Evolutionary conservation across 2,797 vertebrate genomes (phyloP).

Genomic region (Pipistrellus pygmaeus): DNA sequence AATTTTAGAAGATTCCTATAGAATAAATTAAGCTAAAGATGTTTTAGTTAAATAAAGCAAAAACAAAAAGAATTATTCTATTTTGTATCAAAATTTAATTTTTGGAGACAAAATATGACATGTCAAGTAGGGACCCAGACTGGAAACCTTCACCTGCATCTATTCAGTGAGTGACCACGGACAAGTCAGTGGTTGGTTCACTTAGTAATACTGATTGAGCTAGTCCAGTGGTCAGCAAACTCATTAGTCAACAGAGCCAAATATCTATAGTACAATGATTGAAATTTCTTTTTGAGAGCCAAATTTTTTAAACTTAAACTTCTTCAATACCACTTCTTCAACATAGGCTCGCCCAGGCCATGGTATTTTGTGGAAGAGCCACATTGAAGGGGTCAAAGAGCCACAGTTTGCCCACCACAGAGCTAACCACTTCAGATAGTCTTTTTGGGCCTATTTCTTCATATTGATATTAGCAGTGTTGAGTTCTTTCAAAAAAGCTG

Average conservation of each 20-base stretch:
- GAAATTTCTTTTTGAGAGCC: too few species aligned
- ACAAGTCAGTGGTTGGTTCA: not conserved
- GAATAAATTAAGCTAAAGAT: not conserved
- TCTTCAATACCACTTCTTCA: too few species aligned
- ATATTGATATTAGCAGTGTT: not conserved
- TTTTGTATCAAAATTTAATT: not conserved
- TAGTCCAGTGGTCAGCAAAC: not conserved
- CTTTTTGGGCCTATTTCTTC: not conserved
- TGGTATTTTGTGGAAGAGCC: too few species aligned
- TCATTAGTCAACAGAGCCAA: too few species aligned
- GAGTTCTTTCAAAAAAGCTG: not conserved
- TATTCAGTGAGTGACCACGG: too few species aligned
- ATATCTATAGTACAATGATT: too few species aligned
- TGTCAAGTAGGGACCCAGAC: not conserved
- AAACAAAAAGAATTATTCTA: not conserved
- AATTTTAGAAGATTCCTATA: not conserved
- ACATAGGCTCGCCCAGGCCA: too few species aligned
- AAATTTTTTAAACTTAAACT: too few species aligned
- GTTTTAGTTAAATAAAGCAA: not conserved
- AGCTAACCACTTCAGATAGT: not conserved
- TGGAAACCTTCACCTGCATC: not conserved
- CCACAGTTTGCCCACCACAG: too few species aligned
- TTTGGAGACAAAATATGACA: not conserved
- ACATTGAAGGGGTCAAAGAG: too few species aligned
- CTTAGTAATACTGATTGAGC: not conserved